Percentiles rank a stretch among this genome's conserved stretches.
These are phyloP conservation scores for Hylomyscus alleni DNA, from an alignment of 2,797 vertebrate species.

Conservation along the genomic window DNA sequence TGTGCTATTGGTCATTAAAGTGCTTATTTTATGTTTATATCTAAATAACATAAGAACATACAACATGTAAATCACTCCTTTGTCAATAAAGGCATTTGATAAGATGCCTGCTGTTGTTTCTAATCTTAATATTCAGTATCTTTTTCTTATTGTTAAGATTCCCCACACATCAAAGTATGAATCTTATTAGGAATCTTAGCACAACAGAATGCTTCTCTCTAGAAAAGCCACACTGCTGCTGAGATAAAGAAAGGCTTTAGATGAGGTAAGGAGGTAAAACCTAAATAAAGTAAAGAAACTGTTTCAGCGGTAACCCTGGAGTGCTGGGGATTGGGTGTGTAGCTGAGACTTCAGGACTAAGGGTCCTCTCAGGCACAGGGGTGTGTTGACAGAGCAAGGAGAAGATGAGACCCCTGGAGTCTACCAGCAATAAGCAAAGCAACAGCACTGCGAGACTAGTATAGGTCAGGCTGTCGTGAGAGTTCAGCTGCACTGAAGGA, in stretches of 20 bases:
- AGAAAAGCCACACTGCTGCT: background rate
- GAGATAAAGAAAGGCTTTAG: constrained; percentile 2
- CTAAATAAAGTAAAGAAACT: background rate
- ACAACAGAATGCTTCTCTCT: constrained; percentile 24
- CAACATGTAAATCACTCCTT: background rate
- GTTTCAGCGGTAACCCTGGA: background rate
- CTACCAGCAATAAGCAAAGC: background rate
- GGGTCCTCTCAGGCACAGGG: background rate
- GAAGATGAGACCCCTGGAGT: background rate
- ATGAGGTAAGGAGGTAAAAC: background rate
- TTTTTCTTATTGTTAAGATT: constrained; percentile 25
- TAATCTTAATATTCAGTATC: background rate
- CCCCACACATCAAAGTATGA: background rate
- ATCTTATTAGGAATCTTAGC: constrained; percentile 25
- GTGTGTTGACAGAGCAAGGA: background rate
- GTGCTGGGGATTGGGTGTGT: background rate
- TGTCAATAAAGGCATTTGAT: constrained; percentile 6
- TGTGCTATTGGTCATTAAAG: background rate
- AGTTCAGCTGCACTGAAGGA: background rate
- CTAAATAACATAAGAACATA: background rate
- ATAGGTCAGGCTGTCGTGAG: constrained; percentile 26
- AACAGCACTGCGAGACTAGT: background rate
- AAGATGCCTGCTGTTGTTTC: background rate
- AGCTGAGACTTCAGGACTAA: background rate
- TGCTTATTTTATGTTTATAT: background rate